phyloP scores from a whole-genome alignment of 1,140 invertebrate species.

The Antheraea pernyi region DNA sequence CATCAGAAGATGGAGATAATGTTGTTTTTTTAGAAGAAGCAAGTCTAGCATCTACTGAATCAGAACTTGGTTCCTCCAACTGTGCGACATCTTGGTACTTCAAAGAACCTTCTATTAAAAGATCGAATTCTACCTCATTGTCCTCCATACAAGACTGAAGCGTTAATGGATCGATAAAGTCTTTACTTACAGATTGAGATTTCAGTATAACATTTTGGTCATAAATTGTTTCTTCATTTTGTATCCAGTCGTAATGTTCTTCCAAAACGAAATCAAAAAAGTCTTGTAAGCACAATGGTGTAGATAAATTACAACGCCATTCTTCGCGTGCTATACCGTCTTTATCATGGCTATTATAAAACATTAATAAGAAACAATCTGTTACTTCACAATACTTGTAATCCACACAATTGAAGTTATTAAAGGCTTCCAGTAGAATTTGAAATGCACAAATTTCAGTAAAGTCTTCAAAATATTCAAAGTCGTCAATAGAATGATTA shows the following conservation, averaged over 20 bases:
- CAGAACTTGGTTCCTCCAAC: constrained; percentile 29
- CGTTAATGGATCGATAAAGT: constrained; percentile 34
- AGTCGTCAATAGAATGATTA: constrained; percentile 60
- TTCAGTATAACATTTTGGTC: constrained; percentile 41
- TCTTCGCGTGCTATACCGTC: constrained; percentile 53
- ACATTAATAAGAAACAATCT: constrained; percentile 60
- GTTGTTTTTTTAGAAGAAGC: constrained; percentile 33
- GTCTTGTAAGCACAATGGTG: constrained; percentile 77
- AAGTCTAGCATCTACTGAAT: constrained; percentile 27
- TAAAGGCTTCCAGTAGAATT: constrained; percentile 55
- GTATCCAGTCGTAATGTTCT: constrained; percentile 76
- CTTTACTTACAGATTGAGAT: constrained; percentile 43
- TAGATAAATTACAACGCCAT: constrained; percentile 68
- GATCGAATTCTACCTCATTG: constrained; percentile 46
- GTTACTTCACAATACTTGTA: constrained; percentile 72
- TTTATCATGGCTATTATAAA: constrained; percentile 62
- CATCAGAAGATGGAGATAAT: constrained; percentile 25
- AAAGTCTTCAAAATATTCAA: constrained; percentile 72
- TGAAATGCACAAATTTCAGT: constrained; percentile 48
- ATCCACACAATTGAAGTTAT: constrained; percentile 68
- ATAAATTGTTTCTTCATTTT: constrained; percentile 66
- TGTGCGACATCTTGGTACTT: constrained; percentile 55
- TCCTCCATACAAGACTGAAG: constrained; percentile 48
- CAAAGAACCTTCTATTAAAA: constrained; percentile 67
- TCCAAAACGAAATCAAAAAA: constrained; percentile 79